phyloP scores from a whole-genome alignment of 2,888 invertebrate genomes.

The Spodoptera picta region DNA sequence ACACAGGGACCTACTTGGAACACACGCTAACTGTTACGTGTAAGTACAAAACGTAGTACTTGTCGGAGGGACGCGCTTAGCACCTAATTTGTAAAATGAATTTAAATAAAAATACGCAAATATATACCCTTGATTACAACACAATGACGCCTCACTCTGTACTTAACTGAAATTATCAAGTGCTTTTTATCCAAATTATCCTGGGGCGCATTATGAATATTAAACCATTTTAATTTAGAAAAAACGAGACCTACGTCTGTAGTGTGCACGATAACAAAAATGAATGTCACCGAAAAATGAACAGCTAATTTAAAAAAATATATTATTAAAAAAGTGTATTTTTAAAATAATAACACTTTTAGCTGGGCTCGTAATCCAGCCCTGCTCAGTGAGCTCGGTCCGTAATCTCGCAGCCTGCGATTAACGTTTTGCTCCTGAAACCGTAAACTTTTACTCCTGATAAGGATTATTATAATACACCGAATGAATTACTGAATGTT shows the following conservation, averaged over 20 bases:
- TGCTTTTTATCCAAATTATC: too few species aligned
- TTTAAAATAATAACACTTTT: slow-evolving; percentile 9
- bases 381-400: slow-evolving; percentile 41
- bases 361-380: slow-evolving; percentile 25
- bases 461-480: slow-evolving; percentile 69
- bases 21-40: not conserved
- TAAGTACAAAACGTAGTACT: not conserved
- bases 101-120: too few species aligned
- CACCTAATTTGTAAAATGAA: too few species aligned
- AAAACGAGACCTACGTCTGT: too few species aligned
- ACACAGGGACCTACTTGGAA: slow-evolving; percentile 46
- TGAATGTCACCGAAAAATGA: not conserved
- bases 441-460: slow-evolving; percentile 69
- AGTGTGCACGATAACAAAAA: not conserved
- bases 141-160: too few species aligned
- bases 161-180: too few species aligned
- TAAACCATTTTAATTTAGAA: too few species aligned
- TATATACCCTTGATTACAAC: too few species aligned
- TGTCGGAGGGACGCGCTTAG: too few species aligned
- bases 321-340: slow-evolving; percentile 1
- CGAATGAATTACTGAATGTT: slow-evolving; percentile 60
- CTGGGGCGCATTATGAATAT: too few species aligned
- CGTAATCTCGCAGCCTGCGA: slow-evolving; percentile 65
- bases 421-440: slow-evolving; percentile 70
- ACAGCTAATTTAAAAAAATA: slow-evolving; percentile 1